Base-by-base conservation (phyloP, 1,140 invertebrate species). In the Eufriesea mexicana region DNA sequence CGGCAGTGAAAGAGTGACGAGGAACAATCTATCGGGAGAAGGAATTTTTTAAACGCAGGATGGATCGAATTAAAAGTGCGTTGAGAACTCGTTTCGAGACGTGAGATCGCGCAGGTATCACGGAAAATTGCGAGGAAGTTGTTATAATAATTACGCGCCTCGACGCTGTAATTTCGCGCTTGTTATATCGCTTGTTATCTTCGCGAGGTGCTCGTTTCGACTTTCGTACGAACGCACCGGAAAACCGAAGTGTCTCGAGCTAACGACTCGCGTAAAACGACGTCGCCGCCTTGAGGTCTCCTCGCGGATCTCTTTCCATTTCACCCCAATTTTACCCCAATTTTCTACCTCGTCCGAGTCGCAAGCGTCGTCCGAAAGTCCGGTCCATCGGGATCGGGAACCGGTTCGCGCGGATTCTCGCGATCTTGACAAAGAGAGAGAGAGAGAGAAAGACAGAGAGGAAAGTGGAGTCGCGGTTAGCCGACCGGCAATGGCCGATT, bases 71-170 rank as follows among this genome's bases (percentile, higher is more conserved):
- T 57, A 68, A 28, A 68, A 51, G 64, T 71, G 23, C 10, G 70
- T 80, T 54, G 79, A 74, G 79, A 64, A 64, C 79, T 49, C 42
- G 72, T 10, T 51, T 55, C 25, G 6, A 12, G 51, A 66, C 71
- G 79, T 57, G 59, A 75, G 72, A 81, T 67, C 59, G 9, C 42
- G 14, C 20, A 49, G 18, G 25, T 71, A 75, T 81, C 79, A 12
- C 49, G 59, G 61, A 51, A 80, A 80, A 80, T 73, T 5, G 25
- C 57, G 9, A 74, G 78, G 79, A 74, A 64, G 71, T 81, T 55
- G 51, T 74, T 81, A 62, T 35, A 62, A 62, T 35, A 74, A 81
- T 81, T 74, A 66, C 45, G 79, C 79, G 23, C n/a, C 59, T 80
- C 57, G 78, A 54, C 68, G 28, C 57, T 81, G 5, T 81, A 81